Evolutionary conservation across 2,888 invertebrate species (phyloP).

Genomic region (Arrhopalites spinosus): DNA sequence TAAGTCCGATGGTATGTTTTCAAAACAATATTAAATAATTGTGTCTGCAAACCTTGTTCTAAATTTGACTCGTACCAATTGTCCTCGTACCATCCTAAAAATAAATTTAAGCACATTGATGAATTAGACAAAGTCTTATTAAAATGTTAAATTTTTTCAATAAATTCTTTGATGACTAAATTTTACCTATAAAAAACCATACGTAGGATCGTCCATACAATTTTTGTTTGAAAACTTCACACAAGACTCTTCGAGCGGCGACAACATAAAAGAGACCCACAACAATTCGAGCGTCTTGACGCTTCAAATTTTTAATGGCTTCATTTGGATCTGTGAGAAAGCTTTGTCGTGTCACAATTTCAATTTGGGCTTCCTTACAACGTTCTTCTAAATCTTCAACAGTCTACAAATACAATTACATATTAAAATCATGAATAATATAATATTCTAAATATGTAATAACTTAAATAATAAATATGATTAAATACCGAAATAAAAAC

Average conservation of each 20-base stretch:
- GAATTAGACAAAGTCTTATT: background rate
- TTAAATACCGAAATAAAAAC: constrained; percentile 82
- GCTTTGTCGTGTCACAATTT: constrained; percentile 94
- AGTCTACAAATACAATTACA: constrained; percentile 68
- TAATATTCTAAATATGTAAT: background rate
- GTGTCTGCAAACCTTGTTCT: constrained; percentile 68
- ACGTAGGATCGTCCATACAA: constrained; percentile 95
- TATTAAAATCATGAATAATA: background rate
- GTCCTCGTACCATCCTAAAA: constrained; percentile 93
- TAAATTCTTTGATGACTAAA: too few relatives aligned
- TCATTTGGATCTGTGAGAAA: constrained; percentile 96
- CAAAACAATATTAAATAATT: too few relatives aligned
- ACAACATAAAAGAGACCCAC: constrained; percentile 98
- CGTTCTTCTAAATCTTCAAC: constrained; percentile 95
- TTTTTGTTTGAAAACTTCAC: constrained; percentile 92
- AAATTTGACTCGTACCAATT: constrained; percentile 95
- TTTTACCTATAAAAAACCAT: constrained; percentile 95
- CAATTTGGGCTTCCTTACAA: constrained; percentile 88
- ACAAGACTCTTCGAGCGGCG: constrained; percentile 92
- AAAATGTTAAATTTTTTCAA: background rate
- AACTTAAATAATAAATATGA: background rate
- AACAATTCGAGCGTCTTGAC: constrained; percentile 96
- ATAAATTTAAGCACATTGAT: background rate
- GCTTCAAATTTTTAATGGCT: constrained; percentile 86
- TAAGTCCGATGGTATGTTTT: too few relatives aligned